Conservation (phyloP, 1,140 invertebrate genomes). For the Listronotus oregonensis region DNA sequence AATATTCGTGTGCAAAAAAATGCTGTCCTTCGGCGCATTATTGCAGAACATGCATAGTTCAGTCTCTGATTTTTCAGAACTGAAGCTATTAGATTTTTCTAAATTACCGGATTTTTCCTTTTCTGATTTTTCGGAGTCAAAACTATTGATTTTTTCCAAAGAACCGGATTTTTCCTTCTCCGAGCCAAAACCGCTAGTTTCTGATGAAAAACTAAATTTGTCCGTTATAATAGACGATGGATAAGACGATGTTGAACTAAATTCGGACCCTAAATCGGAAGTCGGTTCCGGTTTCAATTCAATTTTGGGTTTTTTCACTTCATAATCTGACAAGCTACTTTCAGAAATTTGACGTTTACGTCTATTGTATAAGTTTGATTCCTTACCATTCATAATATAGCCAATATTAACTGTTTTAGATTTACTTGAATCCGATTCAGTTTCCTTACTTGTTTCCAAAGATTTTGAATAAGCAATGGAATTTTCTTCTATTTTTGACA, state of each 20-base stretch:
- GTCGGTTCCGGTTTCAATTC: slow-evolving; percentile 12
- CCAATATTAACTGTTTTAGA: neutral
- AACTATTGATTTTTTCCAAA: slow-evolving; percentile 11
- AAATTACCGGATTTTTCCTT: neutral
- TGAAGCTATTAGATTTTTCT: slow-evolving; percentile 15
- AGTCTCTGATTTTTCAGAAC: slow-evolving; percentile 23
- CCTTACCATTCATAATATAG: slow-evolving; percentile 1
- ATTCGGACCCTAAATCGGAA: slow-evolving; percentile 25
- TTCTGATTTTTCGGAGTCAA: slow-evolving; percentile 3
- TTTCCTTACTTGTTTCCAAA: neutral
- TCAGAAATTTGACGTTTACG: slow-evolving; percentile 43
- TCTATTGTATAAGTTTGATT: neutral
- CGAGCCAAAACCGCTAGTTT: slow-evolving; percentile 5
- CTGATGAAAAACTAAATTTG: slow-evolving; percentile 4
- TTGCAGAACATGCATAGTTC: slow-evolving; percentile 66
- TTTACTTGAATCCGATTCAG: neutral
- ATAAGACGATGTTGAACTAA: slow-evolving; percentile 21
- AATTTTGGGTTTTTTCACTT: slow-evolving; percentile 36
- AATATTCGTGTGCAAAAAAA: slow-evolving; percentile 67
- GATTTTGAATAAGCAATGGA: slow-evolving; percentile 3
- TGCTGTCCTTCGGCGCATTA: slow-evolving; percentile 64
- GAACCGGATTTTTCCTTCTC: neutral
- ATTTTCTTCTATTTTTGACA: slow-evolving; percentile 11
- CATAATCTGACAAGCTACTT: slow-evolving; percentile 44
- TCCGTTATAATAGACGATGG: neutral